Evolutionary conservation across 1,140 invertebrate genomes (phyloP), one percentile per base, ranked within the genome.

Genomic region (Megathymus violae): DNA sequence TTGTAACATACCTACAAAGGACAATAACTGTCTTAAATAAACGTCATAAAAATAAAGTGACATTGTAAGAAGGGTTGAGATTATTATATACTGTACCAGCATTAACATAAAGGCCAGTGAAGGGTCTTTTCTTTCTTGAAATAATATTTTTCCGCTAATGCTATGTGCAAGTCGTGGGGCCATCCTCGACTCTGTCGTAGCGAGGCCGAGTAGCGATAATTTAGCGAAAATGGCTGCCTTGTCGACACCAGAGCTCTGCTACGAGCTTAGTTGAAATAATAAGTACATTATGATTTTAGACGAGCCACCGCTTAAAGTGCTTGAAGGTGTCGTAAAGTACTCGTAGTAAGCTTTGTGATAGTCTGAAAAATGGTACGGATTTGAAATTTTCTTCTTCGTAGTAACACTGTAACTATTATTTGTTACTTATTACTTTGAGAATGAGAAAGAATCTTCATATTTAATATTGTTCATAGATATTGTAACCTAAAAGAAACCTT

Each of bases 201-300:
- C 68, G 74, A 40, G 73, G 75, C 76, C 78, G 81, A 88, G 85
- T 83, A 84, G 82, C 85, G 74, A 85, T 88, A 85, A 88, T 85
- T 88, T 83, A 74, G 62, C 60, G 72, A 80, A 84, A 88, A 88
- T 85, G 85, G 85, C 72, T 74, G 80, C 67, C 82, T 81, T 85
- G 85, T 88, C 82, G 81, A 76, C 81, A 67, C 70, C 85, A 88
- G 82, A 65, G 75, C 79, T 75, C 70, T 71, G 76, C 63, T 69
- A 68, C 73, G 74, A 72, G 75, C 75, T 63, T 62, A 72, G 79
- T 68, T 85, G 77, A 84, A 85, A 85, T 88, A 85, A 88, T 88
- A 88, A 84, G 78, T 81, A 79, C 81, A 84, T 85, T 88, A 88
- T 88, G 82, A 85, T 80, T 84, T 83, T 76, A 81, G 77, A 79